Conservation (phyloP, 2,113 vertebrate genomes). For the Nannobrachium achirus region DNA sequence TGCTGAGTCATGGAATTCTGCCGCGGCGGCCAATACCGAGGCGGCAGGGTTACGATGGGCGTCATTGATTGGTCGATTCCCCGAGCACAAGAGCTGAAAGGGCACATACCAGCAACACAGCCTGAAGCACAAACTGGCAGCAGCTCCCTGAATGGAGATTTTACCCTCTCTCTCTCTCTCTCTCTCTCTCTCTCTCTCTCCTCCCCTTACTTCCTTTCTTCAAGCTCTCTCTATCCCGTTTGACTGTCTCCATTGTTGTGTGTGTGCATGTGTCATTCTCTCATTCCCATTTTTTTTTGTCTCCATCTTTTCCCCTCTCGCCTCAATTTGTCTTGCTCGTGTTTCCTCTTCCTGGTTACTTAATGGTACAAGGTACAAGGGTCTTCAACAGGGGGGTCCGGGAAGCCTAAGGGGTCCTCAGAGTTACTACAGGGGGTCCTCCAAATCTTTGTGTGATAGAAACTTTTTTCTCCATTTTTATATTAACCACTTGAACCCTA, state of each 20-base stretch:
- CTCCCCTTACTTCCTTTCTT: constrained; percentile 16
- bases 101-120: constrained; percentile 74
- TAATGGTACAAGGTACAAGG: no score
- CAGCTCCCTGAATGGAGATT: constrained; percentile 30
- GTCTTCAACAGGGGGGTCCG: no score
- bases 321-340: constrained; percentile 25
- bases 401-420: no score
- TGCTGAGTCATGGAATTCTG: constrained; percentile 74
- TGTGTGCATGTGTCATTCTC: neutral
- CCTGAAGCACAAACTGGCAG: constrained; percentile 69
- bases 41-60: constrained; percentile 67
- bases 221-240: neutral
- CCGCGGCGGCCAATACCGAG: constrained; percentile 68
- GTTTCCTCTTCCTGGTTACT: no score
- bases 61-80: constrained; percentile 73
- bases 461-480: no score
- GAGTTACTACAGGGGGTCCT: no score
- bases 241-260: no score
- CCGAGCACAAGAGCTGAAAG: constrained; percentile 68
- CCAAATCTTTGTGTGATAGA: no score
- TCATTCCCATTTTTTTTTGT: constrained; percentile 26
- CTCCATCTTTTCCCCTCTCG: constrained; percentile 19
- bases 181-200: constrained; percentile 32
- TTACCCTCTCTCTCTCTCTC: constrained; percentile 40
- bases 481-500: no score